These are phyloP conservation scores for Eupithecia inturbata DNA, from an alignment of 2,888 invertebrate genomes.

Conservation along the genomic window DNA sequence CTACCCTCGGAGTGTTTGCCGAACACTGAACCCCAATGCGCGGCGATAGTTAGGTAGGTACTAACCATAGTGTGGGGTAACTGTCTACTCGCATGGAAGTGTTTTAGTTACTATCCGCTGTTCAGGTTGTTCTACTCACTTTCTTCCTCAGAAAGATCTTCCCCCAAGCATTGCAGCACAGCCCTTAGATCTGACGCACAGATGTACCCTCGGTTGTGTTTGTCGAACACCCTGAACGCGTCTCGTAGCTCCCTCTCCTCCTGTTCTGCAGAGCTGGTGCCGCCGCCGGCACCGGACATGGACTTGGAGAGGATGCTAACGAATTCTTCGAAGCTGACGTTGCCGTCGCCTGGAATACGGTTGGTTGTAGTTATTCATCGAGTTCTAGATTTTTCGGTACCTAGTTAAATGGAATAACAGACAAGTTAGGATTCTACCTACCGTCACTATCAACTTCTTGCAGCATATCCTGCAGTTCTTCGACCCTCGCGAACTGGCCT, in stretches of 20 bases:
- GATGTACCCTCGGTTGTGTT: slow-evolving; percentile 96
- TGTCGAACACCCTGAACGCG: slow-evolving; percentile 95
- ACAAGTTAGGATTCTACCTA: slow-evolving; percentile 65
- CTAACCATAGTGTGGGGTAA: too few species aligned
- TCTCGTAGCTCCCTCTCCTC: slow-evolving; percentile 93
- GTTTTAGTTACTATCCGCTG: too few species aligned
- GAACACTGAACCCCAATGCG: slow-evolving; percentile 94
- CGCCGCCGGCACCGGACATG: slow-evolving; percentile 85
- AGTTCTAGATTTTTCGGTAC: too few species aligned
- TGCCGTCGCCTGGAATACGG: slow-evolving; percentile 88
- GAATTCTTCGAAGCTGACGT: slow-evolving; percentile 95
- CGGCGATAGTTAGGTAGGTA: too few species aligned
- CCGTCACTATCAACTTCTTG: slow-evolving; percentile 92
- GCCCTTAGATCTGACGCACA: slow-evolving; percentile 94
- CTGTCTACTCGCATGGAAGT: too few species aligned
- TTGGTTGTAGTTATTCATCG: neutral
- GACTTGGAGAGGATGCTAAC: slow-evolving; percentile 92
- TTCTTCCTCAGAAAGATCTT: slow-evolving; percentile 95
- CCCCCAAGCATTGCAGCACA: slow-evolving; percentile 94
- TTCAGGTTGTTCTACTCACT: slow-evolving; percentile 88
- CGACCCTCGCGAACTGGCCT: slow-evolving; percentile 93
- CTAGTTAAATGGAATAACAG: too few species aligned
- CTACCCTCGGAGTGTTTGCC: slow-evolving; percentile 96
- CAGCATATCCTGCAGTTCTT: slow-evolving; percentile 93
- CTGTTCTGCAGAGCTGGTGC: slow-evolving; percentile 88